These are phyloP conservation scores for Acrossocheilus wenchowensis DNA, from an alignment of 2,797 vertebrate genomes.

Conservation along the genomic window DNA sequence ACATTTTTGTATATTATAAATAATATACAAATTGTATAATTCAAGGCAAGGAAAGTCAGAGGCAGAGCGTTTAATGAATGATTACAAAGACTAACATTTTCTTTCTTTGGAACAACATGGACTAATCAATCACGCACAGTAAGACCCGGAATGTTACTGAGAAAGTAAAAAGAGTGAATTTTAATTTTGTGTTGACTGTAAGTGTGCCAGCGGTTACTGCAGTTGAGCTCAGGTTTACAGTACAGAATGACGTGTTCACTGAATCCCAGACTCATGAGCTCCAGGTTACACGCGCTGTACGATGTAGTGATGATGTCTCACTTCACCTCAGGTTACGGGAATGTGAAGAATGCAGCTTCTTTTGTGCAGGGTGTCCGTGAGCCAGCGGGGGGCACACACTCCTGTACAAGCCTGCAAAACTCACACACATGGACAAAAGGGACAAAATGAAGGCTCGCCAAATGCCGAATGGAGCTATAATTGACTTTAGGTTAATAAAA, in stretches of 20 bases:
- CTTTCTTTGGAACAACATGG: not conserved
- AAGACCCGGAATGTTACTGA: not conserved
- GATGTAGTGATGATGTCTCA: constrained; percentile 31
- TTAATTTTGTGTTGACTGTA: not conserved
- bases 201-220: not conserved
- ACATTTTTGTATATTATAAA: too few species aligned
- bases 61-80: not conserved
- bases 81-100: not conserved
- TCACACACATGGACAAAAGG: not conserved
- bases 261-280: not conserved
- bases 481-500: not conserved
- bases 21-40: too few species aligned
- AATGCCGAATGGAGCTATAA: not conserved
- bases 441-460: not conserved
- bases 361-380: constrained; percentile 38
- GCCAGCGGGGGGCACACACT: constrained; percentile 29
- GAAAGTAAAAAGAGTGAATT: not conserved
- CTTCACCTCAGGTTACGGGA: constrained; percentile 26
- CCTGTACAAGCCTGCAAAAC: constrained; percentile 1
- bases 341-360: constrained; percentile 47
- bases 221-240: not conserved
- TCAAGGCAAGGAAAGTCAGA: not conserved
- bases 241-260: not conserved
- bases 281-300: not conserved
- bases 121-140: not conserved